Percentiles rank a stretch among this genome's conserved stretches.
These are phyloP conservation scores for Cheirogaleus medius DNA, from an alignment of 2,113 vertebrate species.

Conservation along the genomic window DNA sequence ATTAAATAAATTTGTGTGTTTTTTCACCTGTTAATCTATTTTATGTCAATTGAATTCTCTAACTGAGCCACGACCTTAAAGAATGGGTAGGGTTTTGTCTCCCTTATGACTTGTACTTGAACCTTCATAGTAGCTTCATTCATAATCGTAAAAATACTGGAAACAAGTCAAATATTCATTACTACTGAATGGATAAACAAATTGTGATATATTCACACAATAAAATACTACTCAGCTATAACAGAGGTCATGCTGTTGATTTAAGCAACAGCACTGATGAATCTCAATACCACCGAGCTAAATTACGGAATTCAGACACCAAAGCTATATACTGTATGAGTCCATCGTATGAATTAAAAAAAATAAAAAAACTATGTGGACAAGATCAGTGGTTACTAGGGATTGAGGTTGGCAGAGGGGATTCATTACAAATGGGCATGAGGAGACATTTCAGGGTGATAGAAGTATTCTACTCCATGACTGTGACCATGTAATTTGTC, in stretches of 20 bases:
- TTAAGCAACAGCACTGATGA: fast-evolving
- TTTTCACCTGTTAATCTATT: neutral
- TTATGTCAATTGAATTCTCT: neutral
- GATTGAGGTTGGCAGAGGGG: fast-evolving
- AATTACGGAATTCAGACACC: neutral
- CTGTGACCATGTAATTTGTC: neutral
- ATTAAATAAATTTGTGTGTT: neutral
- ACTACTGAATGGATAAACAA: neutral
- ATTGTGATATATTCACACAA: fast-evolving
- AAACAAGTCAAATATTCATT: neutral
- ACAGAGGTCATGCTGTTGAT: neutral
- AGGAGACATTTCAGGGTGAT: neutral
- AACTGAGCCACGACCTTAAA: neutral
- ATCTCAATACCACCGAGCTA: neutral
- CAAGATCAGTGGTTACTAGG: neutral
- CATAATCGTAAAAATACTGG: neutral
- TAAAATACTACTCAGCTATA: neutral
- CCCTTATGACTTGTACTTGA: neutral
- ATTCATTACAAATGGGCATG: too few relatives aligned
- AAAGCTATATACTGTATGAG: neutral
- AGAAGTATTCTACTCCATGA: neutral
- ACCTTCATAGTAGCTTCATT: neutral
- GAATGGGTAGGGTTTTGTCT: neutral
- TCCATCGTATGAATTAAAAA: neutral
- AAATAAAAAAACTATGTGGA: neutral